Evolutionary conservation across 2,113 vertebrate species (phyloP), one percentile per base, ranked within the genome.

Genomic region (Vidua chalybeata): DNA sequence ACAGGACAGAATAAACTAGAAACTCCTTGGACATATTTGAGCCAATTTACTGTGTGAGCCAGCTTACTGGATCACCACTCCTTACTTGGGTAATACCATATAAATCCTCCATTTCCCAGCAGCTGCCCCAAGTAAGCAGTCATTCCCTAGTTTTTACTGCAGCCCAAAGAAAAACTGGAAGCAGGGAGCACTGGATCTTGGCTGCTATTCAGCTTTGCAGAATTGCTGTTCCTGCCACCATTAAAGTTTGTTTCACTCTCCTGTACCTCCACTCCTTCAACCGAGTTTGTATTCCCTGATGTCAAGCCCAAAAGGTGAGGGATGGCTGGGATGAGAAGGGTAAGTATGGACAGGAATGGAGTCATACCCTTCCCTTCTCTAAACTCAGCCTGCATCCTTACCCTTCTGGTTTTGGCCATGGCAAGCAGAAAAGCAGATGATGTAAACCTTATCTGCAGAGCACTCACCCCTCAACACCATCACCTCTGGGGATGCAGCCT

Each of bases 31-130:
- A 51, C 48, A 46, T 28, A 80, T 41, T 9, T 54, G 19, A 63
- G 26, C 17, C 5, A 31, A 85, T 39, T 20, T 33, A 31, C 13
- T 71, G 35, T 0, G 0, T 35, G n/a, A 85, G 43, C 54, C 45
- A 48, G 3, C 33, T n/a, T 55, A 67, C 13, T 37, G 56, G 56
- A 85, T 49, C 74, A 66, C 13, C 39, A 46, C 49, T 54, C 23
- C 41, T 58, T 31, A 33, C 37, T 37, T 1, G 4, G 12, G 3
- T 26, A 84, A 37, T 8, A 41, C 16, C 59, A 18, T 4, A 39
- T 9, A 52, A 24, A 91, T 30, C 73, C 54, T 27, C 23, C 41
- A 39, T 19, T 46, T 51, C 28, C n/a, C 54, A 87, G 45, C 72
- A 93, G 63, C 39, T 82, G 28, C 19, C 56, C 66, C 46, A 58